Conservation (phyloP, 2,888 invertebrate species). For the Alsophila aescularia region DNA sequence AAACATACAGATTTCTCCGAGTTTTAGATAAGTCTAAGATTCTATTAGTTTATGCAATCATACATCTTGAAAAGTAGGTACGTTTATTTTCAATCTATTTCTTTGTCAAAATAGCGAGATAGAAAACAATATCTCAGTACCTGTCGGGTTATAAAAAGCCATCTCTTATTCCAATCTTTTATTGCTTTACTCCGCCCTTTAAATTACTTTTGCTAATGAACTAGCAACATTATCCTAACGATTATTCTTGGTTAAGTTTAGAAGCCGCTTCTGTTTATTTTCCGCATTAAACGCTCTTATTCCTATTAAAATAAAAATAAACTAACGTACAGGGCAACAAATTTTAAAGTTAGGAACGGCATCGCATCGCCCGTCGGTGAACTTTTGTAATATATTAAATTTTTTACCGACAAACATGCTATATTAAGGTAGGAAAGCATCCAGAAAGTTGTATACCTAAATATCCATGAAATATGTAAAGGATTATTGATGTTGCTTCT, state of each 20-base stretch:
- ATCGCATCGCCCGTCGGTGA: constrained; percentile 50
- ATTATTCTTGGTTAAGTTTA: constrained; percentile 58
- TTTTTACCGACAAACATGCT: constrained; percentile 61
- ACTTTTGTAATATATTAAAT: constrained; percentile 75
- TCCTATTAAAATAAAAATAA: constrained; percentile 64
- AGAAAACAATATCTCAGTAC: too few species aligned
- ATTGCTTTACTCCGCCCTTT: constrained; percentile 34
- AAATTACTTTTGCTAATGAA: constrained; percentile 51
- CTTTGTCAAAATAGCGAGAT: too few species aligned
- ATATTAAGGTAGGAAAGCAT: constrained; percentile 55
- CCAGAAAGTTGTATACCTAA: constrained; percentile 27
- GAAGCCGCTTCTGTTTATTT: constrained; percentile 58
- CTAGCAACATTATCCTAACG: constrained; percentile 58
- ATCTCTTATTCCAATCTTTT: constrained; percentile 25
- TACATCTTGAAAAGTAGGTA: too few species aligned
- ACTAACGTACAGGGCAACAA: constrained; percentile 55
- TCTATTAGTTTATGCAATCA: too few species aligned
- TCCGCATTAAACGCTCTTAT: constrained; percentile 56
- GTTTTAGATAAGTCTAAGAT: too few species aligned
- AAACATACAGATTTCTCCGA: too few species aligned
- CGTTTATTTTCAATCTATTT: too few species aligned
- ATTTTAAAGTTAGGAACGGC: constrained; percentile 61
- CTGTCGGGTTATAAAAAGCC: background rate
- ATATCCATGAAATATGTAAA: background rate
- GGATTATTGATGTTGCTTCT: too few species aligned